Evolutionary conservation across 2,797 vertebrate species (phyloP), one percentile per base, ranked within the genome.

Genomic region (Octomys mimax): DNA sequence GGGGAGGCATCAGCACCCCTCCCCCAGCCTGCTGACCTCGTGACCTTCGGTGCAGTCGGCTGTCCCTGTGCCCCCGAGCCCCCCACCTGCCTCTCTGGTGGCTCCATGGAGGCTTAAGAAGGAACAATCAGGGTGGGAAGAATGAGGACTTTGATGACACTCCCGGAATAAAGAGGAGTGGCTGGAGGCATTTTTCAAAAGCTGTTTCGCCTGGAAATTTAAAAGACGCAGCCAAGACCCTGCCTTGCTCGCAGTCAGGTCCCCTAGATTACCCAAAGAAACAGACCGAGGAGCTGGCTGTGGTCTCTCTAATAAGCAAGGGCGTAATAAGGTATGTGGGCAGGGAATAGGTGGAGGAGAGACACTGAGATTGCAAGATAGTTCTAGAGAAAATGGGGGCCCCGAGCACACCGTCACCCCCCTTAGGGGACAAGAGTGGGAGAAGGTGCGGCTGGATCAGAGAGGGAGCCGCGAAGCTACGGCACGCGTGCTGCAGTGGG

Each of bases 1-100:
- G 52, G 49, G 52, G 52, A 57, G 54, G 16, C 54, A 57, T 5
- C 54, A 0, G 54, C 33, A 68, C 52, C 22, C 59, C 39, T 1
- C 5, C 52, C 24, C 59, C 0, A 49, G 75, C 13, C 31, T 16
- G 54, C 61, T 42, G 22, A 2, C 78, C 54, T 22, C 2, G 39
- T 2, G 70, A 2, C 22, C 54, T 33, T 89, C 42, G 31, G 22
- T 59, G 36, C 18, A 33, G 42, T 12, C 61, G 5, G 4, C 4
- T 0, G 0, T 21, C 2, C 3, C 6, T 2, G 28, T n/a, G 13
- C 10, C 5, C 57, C 19, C 11, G 21, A 12, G 49, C 16, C 36
- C 2, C 54, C 39, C 39, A 57, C 42, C 36, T 59, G 59, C 7
- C 0, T 0, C 33, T 7, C 26, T 16, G 22, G 28, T 18, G 14